Percentiles rank a stretch among this genome's conserved stretches.
Conservation (phyloP, 1,140 invertebrate species). For the Bombus balteatus region DNA sequence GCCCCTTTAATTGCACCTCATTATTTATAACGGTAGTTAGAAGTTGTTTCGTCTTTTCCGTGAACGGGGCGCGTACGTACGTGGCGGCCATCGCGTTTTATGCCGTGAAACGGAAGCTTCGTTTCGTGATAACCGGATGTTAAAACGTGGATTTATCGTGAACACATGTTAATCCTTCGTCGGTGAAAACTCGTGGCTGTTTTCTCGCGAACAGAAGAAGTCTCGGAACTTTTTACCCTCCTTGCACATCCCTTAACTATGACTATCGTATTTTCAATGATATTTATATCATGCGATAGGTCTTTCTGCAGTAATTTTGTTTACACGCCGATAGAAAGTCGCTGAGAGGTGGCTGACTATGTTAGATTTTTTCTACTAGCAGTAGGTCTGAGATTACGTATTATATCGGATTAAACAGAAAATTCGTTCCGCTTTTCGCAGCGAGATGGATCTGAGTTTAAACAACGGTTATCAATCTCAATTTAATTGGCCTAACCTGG, state of each 20-base stretch:
- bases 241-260: background rate
- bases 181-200: slow-evolving; percentile 23
- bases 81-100: background rate
- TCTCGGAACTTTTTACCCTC: background rate
- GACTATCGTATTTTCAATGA: background rate
- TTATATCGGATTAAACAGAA: too few relatives aligned
- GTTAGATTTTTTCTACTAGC: too few relatives aligned
- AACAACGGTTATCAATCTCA: too few relatives aligned
- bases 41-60: slow-evolving; percentile 51
- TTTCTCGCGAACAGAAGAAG: background rate
- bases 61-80: background rate
- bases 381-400: too few relatives aligned
- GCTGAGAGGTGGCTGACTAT: too few relatives aligned
- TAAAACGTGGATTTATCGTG: slow-evolving; percentile 24
- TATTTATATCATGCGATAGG: background rate
- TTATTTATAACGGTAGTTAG: slow-evolving; percentile 65
- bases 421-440: too few relatives aligned
- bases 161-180: background rate
- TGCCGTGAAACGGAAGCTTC: slow-evolving; percentile 3
- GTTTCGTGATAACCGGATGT: slow-evolving; percentile 45
- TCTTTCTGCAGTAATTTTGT: background rate
- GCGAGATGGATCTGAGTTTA: too few relatives aligned
- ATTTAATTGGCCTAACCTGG: too few relatives aligned
- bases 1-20: slow-evolving; percentile 62
- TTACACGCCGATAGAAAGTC: too few relatives aligned